Conservation (phyloP, 1,140 invertebrate species). For the Drosophila pallidifrons region DNA sequence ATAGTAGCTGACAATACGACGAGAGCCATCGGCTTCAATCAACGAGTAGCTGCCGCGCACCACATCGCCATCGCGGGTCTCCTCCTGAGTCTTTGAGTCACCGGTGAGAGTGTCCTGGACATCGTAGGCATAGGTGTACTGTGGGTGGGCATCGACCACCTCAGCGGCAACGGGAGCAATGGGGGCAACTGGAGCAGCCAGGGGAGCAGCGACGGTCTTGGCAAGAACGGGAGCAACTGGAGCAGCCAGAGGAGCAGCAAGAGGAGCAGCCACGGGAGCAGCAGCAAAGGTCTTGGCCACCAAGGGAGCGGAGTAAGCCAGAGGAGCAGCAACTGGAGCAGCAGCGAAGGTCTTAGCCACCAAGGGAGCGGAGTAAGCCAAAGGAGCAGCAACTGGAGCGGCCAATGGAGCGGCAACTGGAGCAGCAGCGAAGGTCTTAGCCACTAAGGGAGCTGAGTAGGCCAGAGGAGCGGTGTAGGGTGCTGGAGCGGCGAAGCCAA, state of each 20-base stretch:
- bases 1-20: conserved; percentile 86
- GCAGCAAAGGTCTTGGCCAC: neutral
- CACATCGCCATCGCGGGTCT: conserved; percentile 87
- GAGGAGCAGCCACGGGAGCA: conserved; percentile 63
- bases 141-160: conserved; percentile 86
- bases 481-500: conserved; percentile 54
- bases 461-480: conserved; percentile 33
- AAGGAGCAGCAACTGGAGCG: conserved; percentile 29
- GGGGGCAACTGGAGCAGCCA: conserved; percentile 43
- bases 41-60: conserved; percentile 87
- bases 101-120: conserved; percentile 87
- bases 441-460: conserved; percentile 55
- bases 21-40: conserved; percentile 87
- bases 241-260: conserved; percentile 61
- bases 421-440: conserved; percentile 53
- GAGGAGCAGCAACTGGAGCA: conserved; percentile 59
- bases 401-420: conserved; percentile 44
- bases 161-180: conserved; percentile 71
- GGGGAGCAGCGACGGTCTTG: conserved; percentile 39
- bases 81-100: conserved; percentile 87
- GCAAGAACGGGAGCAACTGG: conserved; percentile 57
- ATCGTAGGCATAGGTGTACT: conserved; percentile 87
- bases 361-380: conserved; percentile 54
- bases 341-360: conserved; percentile 52
- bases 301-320: conserved; percentile 50